A percentile compares a stretch with the other conserved stretches of the same genome.
Conservation (phyloP, 2,888 invertebrate species). For the Drepana falcataria region DNA sequence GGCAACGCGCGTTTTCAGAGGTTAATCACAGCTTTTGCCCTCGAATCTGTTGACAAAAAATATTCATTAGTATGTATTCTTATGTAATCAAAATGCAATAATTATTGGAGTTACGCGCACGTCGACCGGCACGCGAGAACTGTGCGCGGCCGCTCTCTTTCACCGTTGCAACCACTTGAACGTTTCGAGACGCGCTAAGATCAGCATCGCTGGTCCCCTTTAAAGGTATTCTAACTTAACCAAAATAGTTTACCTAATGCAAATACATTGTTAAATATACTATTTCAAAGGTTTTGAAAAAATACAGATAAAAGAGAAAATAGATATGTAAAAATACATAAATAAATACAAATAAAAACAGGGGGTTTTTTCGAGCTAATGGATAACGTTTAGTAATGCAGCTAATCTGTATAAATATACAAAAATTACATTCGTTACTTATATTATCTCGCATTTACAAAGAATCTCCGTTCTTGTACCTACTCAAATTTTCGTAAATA, state of each 20-base stretch:
- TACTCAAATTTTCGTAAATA: slow-evolving; percentile 65
- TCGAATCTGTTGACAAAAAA: slow-evolving; percentile 65
- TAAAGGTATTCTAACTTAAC: slow-evolving; percentile 3
- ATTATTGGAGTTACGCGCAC: slow-evolving; percentile 40
- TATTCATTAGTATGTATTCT: slow-evolving; percentile 40
- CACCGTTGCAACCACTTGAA: slow-evolving; percentile 54
- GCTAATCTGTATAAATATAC: no score
- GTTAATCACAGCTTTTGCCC: slow-evolving; percentile 45
- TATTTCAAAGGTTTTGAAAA: no score
- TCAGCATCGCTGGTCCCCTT: slow-evolving; percentile 23
- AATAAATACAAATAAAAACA: no score
- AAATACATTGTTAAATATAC: no score
- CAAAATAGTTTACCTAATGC: no score
- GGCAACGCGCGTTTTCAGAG: slow-evolving; percentile 49
- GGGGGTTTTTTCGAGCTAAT: no score
- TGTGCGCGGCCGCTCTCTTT: slow-evolving; percentile 65
- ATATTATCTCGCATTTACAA: neutral
- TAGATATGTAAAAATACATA: no score
- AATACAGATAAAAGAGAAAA: no score
- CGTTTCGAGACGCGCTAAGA: slow-evolving; percentile 42
- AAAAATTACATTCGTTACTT: no score
- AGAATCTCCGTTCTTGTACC: slow-evolving; percentile 45
- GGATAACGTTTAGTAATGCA: no score
- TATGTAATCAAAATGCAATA: slow-evolving; percentile 59
- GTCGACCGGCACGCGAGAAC: slow-evolving; percentile 48